Conservation (phyloP, 2,888 invertebrate species). For the Sphecodes monilicornis region DNA sequence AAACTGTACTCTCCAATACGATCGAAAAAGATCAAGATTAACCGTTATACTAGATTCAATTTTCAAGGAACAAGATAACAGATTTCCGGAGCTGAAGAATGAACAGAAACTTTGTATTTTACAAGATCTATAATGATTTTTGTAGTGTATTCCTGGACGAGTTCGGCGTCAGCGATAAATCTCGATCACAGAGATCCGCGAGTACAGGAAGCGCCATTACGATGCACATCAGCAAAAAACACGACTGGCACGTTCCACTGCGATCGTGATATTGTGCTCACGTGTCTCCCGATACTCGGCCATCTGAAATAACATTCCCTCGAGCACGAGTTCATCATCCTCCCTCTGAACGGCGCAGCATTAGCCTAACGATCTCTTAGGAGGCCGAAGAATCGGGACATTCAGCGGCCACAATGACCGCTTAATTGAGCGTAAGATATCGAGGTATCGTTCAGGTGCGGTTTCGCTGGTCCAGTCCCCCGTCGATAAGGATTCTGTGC, state of each 20-base stretch:
- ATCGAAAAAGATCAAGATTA: too few relatives aligned
- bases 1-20: too few relatives aligned
- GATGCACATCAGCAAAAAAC: background rate
- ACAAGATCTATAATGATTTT: background rate
- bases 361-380: slow-evolving; percentile 62
- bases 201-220: slow-evolving; percentile 2
- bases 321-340: slow-evolving; percentile 6
- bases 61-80: background rate
- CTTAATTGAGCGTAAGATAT: slow-evolving; percentile 78
- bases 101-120: background rate
- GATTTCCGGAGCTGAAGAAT: background rate
- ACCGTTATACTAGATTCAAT: too few relatives aligned
- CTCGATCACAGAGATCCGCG: background rate
- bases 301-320: slow-evolving; percentile 19
- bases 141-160: background rate
- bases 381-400: slow-evolving; percentile 71
- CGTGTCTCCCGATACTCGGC: background rate
- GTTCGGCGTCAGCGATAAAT: background rate
- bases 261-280: background rate
- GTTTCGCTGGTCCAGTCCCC: slow-evolving; percentile 36
- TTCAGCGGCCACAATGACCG: slow-evolving; percentile 76
- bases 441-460: slow-evolving; percentile 65
- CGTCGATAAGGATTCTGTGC: slow-evolving; percentile 70
- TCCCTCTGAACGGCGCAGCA: background rate
- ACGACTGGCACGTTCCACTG: background rate